Conservation (phyloP, 2,113 vertebrate species). For the Casuarius casuarius region DNA sequence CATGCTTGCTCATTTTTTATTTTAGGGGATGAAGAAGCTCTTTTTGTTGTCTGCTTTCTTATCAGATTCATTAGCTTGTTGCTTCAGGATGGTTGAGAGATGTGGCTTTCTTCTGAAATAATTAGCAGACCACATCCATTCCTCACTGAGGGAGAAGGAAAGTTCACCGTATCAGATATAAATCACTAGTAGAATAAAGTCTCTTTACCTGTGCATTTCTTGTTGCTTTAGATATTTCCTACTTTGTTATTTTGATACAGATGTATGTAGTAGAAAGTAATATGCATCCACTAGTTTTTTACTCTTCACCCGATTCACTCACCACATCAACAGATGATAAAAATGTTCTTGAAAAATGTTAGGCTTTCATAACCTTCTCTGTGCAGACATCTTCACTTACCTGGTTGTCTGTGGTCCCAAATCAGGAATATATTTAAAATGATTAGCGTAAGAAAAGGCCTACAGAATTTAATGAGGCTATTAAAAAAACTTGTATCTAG, state of each 20-base stretch:
- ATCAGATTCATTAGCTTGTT: background rate
- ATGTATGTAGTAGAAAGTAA: background rate
- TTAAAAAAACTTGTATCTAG: background rate
- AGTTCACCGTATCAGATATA: background rate
- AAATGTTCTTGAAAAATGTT: background rate
- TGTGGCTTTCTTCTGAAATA: background rate
- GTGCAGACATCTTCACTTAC: background rate
- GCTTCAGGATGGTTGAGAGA: background rate
- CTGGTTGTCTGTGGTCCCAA: background rate
- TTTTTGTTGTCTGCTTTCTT: background rate
- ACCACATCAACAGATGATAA: background rate
- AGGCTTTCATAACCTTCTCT: background rate
- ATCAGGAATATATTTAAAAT: background rate
- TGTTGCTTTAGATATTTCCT: background rate
- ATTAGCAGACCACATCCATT: background rate
- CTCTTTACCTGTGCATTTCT: background rate
- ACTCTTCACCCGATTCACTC: fast-evolving
- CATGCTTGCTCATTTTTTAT: background rate
- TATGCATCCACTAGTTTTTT: background rate
- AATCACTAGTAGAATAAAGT: background rate
- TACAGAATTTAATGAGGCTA: background rate
- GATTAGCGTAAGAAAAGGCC: background rate
- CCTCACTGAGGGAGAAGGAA: background rate
- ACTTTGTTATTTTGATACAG: background rate
- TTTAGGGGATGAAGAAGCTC: background rate